These are phyloP conservation scores for Callitettix versicolor DNA, from an alignment of 1,140 invertebrate species.

Conservation along the genomic window DNA sequence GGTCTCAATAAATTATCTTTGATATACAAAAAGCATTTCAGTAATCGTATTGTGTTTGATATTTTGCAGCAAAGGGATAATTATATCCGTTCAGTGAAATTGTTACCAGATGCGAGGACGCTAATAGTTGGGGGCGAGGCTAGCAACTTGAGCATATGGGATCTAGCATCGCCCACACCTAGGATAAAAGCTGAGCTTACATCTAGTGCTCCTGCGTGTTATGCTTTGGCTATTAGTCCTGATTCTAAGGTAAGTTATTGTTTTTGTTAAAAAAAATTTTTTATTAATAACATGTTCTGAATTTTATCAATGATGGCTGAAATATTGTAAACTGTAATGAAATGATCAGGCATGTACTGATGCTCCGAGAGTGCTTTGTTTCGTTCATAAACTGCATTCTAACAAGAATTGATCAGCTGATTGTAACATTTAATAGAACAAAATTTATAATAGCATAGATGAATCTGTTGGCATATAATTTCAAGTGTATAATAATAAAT, in stretches of 20 bases:
- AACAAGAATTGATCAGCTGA: too few relatives aligned
- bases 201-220: constrained; percentile 91
- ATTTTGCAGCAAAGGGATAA: constrained; percentile 75
- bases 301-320: too few relatives aligned
- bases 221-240: constrained; percentile 91
- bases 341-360: too few relatives aligned
- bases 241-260: constrained; percentile 73
- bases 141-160: constrained; percentile 92
- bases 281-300: neutral
- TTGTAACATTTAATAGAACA: too few relatives aligned
- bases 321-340: too few relatives aligned
- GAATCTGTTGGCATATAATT: too few relatives aligned
- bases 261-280: neutral
- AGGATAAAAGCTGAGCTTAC: constrained; percentile 85
- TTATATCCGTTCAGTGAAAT: constrained; percentile 93
- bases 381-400: too few relatives aligned
- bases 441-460: too few relatives aligned
- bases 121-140: constrained; percentile 95
- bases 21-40: too few relatives aligned
- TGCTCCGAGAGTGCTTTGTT: too few relatives aligned
- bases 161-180: constrained; percentile 79
- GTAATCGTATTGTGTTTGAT: constrained; percentile 13
- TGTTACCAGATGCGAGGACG: constrained; percentile 90
- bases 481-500: too few relatives aligned
- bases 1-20: too few relatives aligned